Conservation (phyloP, 2,888 invertebrate genomes). For the Terebella lapidaria region DNA sequence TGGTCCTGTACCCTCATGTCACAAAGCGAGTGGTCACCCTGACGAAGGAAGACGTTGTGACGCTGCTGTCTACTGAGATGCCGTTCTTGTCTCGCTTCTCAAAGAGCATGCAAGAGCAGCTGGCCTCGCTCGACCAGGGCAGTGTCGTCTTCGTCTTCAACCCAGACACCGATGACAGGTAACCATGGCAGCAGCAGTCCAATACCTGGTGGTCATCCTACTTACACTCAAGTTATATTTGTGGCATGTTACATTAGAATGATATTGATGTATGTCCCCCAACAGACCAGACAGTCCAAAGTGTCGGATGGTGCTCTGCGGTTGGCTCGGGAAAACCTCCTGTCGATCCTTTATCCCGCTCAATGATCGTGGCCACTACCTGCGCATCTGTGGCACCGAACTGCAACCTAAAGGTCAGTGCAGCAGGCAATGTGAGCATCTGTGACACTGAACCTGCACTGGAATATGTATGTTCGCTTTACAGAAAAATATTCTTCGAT, state of each 20-base stretch:
- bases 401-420: slow-evolving; percentile 38
- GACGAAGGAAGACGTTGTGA: slow-evolving; percentile 70
- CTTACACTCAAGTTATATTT: too few relatives aligned
- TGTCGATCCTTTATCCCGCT: slow-evolving; percentile 82
- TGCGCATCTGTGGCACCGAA: slow-evolving; percentile 80
- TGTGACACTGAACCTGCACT: too few relatives aligned
- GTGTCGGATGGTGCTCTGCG: slow-evolving; percentile 54
- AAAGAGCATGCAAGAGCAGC: slow-evolving; percentile 63
- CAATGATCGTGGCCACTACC: slow-evolving; percentile 78
- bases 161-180: slow-evolving; percentile 9
- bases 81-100: slow-evolving; percentile 70
- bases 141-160: slow-evolving; percentile 19
- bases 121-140: slow-evolving; percentile 65
- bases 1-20: slow-evolving; percentile 22
- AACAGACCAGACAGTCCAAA: slow-evolving; percentile 16
- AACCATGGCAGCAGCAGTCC: not conserved
- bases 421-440: too few relatives aligned
- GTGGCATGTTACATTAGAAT: too few relatives aligned
- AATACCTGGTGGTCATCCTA: too few relatives aligned
- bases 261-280: too few relatives aligned
- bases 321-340: slow-evolving; percentile 86
- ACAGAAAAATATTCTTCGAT: too few relatives aligned
- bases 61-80: slow-evolving; percentile 74
- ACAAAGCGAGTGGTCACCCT: slow-evolving; percentile 64
- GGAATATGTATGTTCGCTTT: too few relatives aligned